phyloP scores from a whole-genome alignment of 2,888 invertebrate genomes.

The Nymphalis polychloros region DNA sequence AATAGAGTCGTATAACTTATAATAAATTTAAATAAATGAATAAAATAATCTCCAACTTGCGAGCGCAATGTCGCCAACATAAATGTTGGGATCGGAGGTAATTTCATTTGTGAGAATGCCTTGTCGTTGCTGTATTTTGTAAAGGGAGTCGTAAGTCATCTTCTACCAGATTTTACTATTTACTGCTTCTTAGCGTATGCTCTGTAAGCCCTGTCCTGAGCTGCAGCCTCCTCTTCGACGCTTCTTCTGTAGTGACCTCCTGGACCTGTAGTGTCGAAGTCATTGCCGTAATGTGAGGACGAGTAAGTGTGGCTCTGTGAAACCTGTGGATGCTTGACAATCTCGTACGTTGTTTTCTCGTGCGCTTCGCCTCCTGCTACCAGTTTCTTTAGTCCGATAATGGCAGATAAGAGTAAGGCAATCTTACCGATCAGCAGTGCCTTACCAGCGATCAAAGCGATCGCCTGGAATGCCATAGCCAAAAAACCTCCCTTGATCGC shows the following conservation, averaged over 20 bases:
- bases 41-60: slow-evolving; percentile 50
- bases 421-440: slow-evolving; percentile 92
- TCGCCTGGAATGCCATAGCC: slow-evolving; percentile 87
- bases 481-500: slow-evolving; percentile 87
- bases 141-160: slow-evolving; percentile 66
- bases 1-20: slow-evolving; percentile 51
- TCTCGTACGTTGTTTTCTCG: slow-evolving; percentile 92
- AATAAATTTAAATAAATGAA: slow-evolving; percentile 42
- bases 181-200: slow-evolving; percentile 76
- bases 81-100: slow-evolving; percentile 46
- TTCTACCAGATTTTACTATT: slow-evolving; percentile 36
- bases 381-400: slow-evolving; percentile 90
- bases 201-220: slow-evolving; percentile 84
- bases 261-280: slow-evolving; percentile 81
- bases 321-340: slow-evolving; percentile 92
- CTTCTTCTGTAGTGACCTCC: slow-evolving; percentile 83
- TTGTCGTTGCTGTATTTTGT: slow-evolving; percentile 61
- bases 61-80: slow-evolving; percentile 49
- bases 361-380: slow-evolving; percentile 85
- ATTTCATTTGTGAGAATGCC: slow-evolving; percentile 31
- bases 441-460: slow-evolving; percentile 89
- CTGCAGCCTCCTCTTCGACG: slow-evolving; percentile 82
- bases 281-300: slow-evolving; percentile 84
- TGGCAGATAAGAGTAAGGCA: slow-evolving; percentile 88
- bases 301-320: slow-evolving; percentile 89